Percentiles rank a stretch among this genome's conserved stretches.
Conservation (phyloP, 2,888 invertebrate species). For the Yponomeuta malinellus region DNA sequence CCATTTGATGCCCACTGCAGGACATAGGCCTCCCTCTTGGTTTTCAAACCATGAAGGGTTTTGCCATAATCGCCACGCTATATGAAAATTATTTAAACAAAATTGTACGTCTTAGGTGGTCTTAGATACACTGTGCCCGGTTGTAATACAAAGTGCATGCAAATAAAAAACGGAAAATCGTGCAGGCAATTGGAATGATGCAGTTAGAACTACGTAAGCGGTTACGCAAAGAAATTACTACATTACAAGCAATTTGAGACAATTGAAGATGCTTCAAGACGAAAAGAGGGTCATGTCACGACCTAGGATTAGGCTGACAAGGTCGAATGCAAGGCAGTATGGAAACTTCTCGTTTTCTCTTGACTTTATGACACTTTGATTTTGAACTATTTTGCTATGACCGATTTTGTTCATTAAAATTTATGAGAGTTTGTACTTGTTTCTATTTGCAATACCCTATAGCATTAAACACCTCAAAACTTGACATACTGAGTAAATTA, state of each 20-base stretch:
- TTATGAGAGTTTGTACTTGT: no score
- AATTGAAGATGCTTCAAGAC: background rate
- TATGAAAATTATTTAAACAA: no score
- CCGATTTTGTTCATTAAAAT: no score
- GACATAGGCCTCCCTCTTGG: no score
- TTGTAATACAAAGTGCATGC: background rate
- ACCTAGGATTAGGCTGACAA: background rate
- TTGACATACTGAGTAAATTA: no score
- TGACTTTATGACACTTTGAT: background rate
- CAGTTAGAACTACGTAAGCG: background rate
- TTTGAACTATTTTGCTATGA: background rate
- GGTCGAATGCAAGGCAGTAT: background rate
- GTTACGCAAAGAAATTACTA: background rate
- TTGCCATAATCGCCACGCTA: no score
- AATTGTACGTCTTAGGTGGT: no score
- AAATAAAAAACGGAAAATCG: background rate
- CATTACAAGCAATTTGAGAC: background rate
- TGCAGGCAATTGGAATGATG: background rate
- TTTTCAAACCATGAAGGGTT: no score
- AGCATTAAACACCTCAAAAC: no score
- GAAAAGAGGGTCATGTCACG: background rate
- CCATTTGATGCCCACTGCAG: no score
- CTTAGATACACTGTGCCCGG: no score
- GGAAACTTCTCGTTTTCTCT: background rate
- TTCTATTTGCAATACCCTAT: no score